Evolutionary conservation across 2,113 vertebrate genomes (phyloP), one percentile per base, ranked within the genome.

Genomic region (Sebastes schlegelii): DNA sequence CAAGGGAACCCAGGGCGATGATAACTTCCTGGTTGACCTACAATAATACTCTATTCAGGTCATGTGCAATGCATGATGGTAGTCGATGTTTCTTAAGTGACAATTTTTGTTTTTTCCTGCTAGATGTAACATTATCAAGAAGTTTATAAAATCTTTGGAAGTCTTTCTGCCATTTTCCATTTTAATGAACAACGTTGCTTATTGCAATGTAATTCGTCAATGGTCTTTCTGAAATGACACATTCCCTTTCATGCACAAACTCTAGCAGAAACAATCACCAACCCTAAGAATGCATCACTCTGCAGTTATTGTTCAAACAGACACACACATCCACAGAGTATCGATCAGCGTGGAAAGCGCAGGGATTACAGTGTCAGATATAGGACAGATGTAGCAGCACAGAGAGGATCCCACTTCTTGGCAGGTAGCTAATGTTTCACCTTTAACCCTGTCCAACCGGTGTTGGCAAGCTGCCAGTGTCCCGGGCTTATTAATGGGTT

Each of bases 401-500:
- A 8, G 52, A 64, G 63, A 89, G 57, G 54, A 80, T 71, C 34
- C 79, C 58, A 46, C 49, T 73, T 45, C 82, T 71, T 74, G 69
- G 86, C 82, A 83, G 79, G 74, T 82, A 80, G 70, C 78, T 77
- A 74, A 69, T 77, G n/a, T 84, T 77, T 81, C 75, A 88, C 91
- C 84, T 90, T 80, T 89, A 64, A 92, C 90, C 88, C 60, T 2
- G 34, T 71, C 62, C 65, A 34, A 74, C 57, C 8, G 2, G 23
- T 65, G 81, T 57, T 86, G 87, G 85, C 83, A 63, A n/a, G 63
- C 79, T 49, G 74, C 72, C 80, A 3, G 67, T 4, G 60, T 77
- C 66, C 67, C 14, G 0, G 68, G 7, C 72, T 91, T 92, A 91
- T 91, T 90, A 89, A 93, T 92, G 88, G 86, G 17, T 88, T 92